Base-by-base conservation (phyloP, 2,797 vertebrate genomes). In the Sebastes variabilis region DNA sequence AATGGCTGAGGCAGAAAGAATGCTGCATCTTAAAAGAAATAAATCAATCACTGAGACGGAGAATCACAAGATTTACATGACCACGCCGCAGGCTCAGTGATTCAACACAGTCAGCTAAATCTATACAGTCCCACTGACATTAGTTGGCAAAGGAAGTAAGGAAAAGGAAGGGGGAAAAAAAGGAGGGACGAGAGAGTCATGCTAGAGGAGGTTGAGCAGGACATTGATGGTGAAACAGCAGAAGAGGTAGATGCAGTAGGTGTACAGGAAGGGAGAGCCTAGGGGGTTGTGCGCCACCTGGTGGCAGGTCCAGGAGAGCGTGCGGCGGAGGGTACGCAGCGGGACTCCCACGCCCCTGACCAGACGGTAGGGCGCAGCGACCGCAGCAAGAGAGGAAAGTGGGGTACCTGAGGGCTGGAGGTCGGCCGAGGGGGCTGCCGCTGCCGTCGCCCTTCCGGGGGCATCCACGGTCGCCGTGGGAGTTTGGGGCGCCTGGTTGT, bases 321-420 rank as follows among this genome's bases (percentile, higher is more conserved):
- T 95, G 90, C 94, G 96, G 92, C 93, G 94, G 92, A 97, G 86
- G 75, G 93, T 89, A 89, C 93, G 90, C 92, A 97, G 94, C 84
- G 94, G 95, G 94, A 88, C 92, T 93, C 94, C 94, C 91, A 95
- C 90, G 86, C 92, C 66, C 78, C 91, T 84, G 60, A 96, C 96
- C 94, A 93, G 95, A 85, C 90, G 95, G 86, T 69, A 64, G 75
- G 90, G 90, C 8, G 67, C 84, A 29, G 87, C 79, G 68, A 93
- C 94, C 94, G 91, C 96, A 92, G 94, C 93, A 95, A 97, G 93
- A 95, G 95, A 97, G 95, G 95, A 97, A 96, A 97, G 91, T 64
- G 90, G 96, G 96, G 95, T 99, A 99, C 98, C 98, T 99, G 98
- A 96, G 76, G 96, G 96, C 88, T 96, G 97, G 94, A 85, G 93